A percentile compares a stretch with the other conserved stretches of the same genome.
phyloP scores from a whole-genome alignment of 2,797 vertebrate genomes.

The Thalassophryne amazonica region DNA sequence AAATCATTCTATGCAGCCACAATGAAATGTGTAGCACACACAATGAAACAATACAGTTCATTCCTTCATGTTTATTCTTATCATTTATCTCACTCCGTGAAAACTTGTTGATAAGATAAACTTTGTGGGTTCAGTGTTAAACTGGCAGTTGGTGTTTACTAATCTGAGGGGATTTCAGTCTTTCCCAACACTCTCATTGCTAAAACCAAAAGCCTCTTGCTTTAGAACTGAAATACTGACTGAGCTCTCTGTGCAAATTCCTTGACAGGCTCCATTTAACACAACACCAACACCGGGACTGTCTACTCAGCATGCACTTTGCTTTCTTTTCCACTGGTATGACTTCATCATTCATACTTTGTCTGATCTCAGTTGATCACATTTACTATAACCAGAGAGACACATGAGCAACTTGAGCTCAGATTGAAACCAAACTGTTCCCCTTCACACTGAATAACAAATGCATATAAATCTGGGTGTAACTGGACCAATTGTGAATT shows the following conservation, averaged over 20 bases:
- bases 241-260: too few relatives aligned
- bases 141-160: not conserved
- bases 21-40: not conserved
- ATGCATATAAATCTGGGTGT: too few relatives aligned
- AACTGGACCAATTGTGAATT: too few relatives aligned
- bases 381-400: constrained; percentile 4
- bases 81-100: not conserved
- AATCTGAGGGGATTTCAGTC: not conserved
- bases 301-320: not conserved
- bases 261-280: too few relatives aligned
- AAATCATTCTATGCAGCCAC: not conserved
- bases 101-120: not conserved
- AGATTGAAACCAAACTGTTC: too few relatives aligned
- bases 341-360: not conserved
- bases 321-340: not conserved
- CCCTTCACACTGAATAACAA: too few relatives aligned
- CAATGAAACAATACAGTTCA: not conserved
- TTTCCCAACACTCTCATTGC: not conserved
- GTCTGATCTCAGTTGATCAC: not conserved
- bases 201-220: not conserved
- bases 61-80: not conserved
- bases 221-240: not conserved
- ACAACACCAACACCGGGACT: too few relatives aligned
- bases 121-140: not conserved
- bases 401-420: too few relatives aligned